A percentile compares a stretch with the other conserved stretches of the same genome.
phyloP scores from a whole-genome alignment of 2,888 invertebrate species.

The Mesorhabditis belari region DNA sequence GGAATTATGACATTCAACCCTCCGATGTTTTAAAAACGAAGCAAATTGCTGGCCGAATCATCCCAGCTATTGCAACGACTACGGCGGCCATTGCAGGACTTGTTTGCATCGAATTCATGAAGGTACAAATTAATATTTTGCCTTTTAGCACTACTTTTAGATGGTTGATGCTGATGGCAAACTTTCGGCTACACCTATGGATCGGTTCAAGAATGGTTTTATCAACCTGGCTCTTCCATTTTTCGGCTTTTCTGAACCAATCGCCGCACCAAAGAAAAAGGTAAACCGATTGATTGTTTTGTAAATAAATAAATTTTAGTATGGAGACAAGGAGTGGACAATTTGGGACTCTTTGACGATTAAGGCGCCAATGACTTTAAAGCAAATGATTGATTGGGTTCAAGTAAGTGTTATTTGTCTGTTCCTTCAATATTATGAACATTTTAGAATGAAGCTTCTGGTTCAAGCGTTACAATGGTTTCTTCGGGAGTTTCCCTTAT shows the following conservation, averaged over 20 bases:
- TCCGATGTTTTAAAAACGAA: slow-evolving; percentile 87
- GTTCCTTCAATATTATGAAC: slow-evolving; percentile 3
- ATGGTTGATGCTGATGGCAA: slow-evolving; percentile 35
- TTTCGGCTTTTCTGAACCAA: slow-evolving; percentile 90
- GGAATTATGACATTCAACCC: slow-evolving; percentile 87
- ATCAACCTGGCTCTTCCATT: slow-evolving; percentile 91
- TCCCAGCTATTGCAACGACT: slow-evolving; percentile 97
- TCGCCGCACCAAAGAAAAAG: slow-evolving; percentile 71
- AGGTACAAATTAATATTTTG: slow-evolving; percentile 44
- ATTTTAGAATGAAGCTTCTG: slow-evolving; percentile 43
- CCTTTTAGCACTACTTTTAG: slow-evolving; percentile 3
- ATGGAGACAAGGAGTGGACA: slow-evolving; percentile 87
- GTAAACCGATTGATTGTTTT: too few relatives aligned
- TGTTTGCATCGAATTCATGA: slow-evolving; percentile 77
- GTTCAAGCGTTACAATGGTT: slow-evolving; percentile 93
- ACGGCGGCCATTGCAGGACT: slow-evolving; percentile 85
- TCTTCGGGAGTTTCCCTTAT: slow-evolving; percentile 97
- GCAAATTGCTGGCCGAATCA: slow-evolving; percentile 93
- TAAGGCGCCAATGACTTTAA: slow-evolving; percentile 64
- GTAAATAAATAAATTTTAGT: too few relatives aligned
- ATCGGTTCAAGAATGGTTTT: slow-evolving; percentile 87
- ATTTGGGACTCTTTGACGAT: slow-evolving; percentile 96
- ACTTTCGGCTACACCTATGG: slow-evolving; percentile 57
- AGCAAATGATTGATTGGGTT: slow-evolving; percentile 87
- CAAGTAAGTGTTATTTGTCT: slow-evolving; percentile 62